Conservation (phyloP, 2,888 invertebrate genomes). For the Phengaris alcon region DNA sequence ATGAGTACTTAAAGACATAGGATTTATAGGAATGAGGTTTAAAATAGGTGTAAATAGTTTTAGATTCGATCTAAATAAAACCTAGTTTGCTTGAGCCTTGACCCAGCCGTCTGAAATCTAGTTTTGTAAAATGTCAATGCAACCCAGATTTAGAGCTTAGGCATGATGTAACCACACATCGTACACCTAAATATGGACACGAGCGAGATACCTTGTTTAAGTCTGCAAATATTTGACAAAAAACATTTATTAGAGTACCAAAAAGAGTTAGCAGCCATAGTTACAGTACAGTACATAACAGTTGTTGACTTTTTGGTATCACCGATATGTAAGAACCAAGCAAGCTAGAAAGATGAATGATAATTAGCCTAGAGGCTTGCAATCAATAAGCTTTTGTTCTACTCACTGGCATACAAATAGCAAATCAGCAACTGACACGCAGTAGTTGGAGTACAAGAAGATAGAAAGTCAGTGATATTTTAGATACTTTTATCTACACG, state of each 20-base stretch:
- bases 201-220: background rate
- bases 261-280: background rate
- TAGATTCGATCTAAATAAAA: background rate
- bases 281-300: too few species aligned
- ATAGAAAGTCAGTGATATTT: too few species aligned
- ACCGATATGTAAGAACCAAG: too few species aligned
- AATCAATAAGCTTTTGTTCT: too few species aligned
- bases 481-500: too few species aligned
- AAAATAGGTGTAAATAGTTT: background rate
- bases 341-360: too few species aligned
- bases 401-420: too few species aligned
- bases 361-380: too few species aligned
- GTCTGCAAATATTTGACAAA: background rate
- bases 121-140: slow-evolving; percentile 28
- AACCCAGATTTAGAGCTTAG: slow-evolving; percentile 9
- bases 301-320: too few species aligned
- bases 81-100: slow-evolving; percentile 16
- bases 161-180: slow-evolving; percentile 17
- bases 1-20: too few species aligned
- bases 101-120: slow-evolving; percentile 16
- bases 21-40: background rate
- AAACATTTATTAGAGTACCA: background rate
- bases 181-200: slow-evolving; percentile 7
- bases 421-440: too few species aligned
- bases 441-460: too few species aligned